Conservation (phyloP, 1,140 invertebrate genomes). For the Pseudomyrmex sp. region DNA sequence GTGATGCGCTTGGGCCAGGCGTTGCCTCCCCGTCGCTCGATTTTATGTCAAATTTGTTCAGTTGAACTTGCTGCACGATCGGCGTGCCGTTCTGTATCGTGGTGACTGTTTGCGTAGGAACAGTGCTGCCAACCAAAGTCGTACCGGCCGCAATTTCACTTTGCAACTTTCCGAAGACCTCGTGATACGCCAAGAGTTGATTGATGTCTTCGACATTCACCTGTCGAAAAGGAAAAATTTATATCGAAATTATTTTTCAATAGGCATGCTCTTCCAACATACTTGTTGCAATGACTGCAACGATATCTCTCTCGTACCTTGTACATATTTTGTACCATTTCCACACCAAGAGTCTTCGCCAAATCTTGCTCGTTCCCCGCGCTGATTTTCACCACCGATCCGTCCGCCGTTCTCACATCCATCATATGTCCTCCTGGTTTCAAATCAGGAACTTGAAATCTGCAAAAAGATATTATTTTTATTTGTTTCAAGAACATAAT, state of each 20-base stretch:
- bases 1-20: slow-evolving; percentile 83
- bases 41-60: slow-evolving; percentile 87
- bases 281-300: neutral
- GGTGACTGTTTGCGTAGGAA: slow-evolving; percentile 84
- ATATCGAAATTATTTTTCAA: slow-evolving; percentile 1
- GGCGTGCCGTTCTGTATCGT: slow-evolving; percentile 83
- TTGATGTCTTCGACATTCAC: slow-evolving; percentile 93
- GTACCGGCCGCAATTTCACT: slow-evolving; percentile 85
- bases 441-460: slow-evolving; percentile 84
- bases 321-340: slow-evolving; percentile 91
- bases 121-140: slow-evolving; percentile 84
- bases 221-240: slow-evolving; percentile 56
- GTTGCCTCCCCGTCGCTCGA: slow-evolving; percentile 85
- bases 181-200: slow-evolving; percentile 93
- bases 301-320: slow-evolving; percentile 84
- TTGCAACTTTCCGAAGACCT: slow-evolving; percentile 94
- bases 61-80: slow-evolving; percentile 84
- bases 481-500: neutral
- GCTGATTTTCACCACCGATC: slow-evolving; percentile 90
- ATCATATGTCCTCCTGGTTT: slow-evolving; percentile 87
- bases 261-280: neutral
- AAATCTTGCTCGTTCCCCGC: slow-evolving; percentile 88
- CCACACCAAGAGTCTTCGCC: slow-evolving; percentile 88
- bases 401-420: slow-evolving; percentile 89
- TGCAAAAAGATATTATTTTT: slow-evolving; percentile 65